Conservation (phyloP, 2,797 vertebrate species). For the Acomys russatus region DNA sequence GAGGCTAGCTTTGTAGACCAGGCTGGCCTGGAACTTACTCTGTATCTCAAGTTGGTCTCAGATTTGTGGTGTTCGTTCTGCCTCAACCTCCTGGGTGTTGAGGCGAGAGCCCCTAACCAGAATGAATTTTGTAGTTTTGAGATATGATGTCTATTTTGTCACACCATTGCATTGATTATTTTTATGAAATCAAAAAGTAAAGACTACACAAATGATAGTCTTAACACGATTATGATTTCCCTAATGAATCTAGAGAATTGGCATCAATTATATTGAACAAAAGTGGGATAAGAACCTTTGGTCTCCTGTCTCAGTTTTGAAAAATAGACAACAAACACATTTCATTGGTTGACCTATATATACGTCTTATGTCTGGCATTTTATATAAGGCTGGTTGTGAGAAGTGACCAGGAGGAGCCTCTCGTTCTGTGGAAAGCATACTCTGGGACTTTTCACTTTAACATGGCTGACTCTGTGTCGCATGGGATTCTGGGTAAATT, state of each 20-base stretch:
- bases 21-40: neutral
- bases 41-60: neutral
- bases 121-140: slow-evolving; percentile 14
- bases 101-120: neutral
- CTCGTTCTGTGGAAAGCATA: neutral
- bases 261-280: neutral
- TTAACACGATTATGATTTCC: slow-evolving; percentile 2
- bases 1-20: neutral
- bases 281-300: slow-evolving; percentile 18
- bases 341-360: neutral
- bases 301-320: neutral
- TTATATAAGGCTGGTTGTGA: neutral
- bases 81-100: neutral
- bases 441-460: neutral
- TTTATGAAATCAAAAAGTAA: slow-evolving; percentile 18
- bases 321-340: slow-evolving; percentile 42
- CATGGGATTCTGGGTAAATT: slow-evolving; percentile 1
- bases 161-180: neutral
- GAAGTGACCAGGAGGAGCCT: neutral
- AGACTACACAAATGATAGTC: neutral
- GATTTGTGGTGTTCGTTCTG: neutral
- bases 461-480: slow-evolving; percentile 4
- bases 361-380: slow-evolving; percentile 36
- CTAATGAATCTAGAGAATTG: neutral
- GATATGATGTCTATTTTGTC: neutral